These are phyloP conservation scores for Podocnemis expansa DNA, from an alignment of 2,113 vertebrate species.

Conservation along the genomic window DNA sequence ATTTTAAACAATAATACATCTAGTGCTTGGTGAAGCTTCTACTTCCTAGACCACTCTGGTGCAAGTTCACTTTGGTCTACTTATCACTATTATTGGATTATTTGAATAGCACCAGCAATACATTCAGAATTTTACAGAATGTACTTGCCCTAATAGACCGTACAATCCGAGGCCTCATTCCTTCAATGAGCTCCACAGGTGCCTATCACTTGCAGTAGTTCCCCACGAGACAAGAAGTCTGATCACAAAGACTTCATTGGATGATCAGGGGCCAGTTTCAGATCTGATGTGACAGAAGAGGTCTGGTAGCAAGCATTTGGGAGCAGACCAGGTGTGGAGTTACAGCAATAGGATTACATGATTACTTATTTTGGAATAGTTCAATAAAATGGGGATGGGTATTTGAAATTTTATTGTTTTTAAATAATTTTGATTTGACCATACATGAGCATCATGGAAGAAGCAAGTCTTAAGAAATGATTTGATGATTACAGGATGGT, in stretches of 20 bases:
- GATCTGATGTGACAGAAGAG: not conserved
- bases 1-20: no score
- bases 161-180: not conserved
- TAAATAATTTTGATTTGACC: not conserved
- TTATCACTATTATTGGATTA: not conserved
- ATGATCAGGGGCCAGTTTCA: not conserved
- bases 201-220: not conserved
- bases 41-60: not conserved
- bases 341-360: not conserved
- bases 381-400: no score
- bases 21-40: no score
- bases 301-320: not conserved
- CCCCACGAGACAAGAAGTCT: not conserved
- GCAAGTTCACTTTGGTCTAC: not conserved
- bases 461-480: constrained; percentile 11
- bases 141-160: not conserved
- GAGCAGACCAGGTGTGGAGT: not conserved
- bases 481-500: not conserved
- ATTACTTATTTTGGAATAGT: no score
- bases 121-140: not conserved
- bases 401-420: no score
- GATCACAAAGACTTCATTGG: not conserved
- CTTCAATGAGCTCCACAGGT: not conserved
- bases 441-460: not conserved
- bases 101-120: not conserved